Percentiles rank a stretch among this genome's conserved stretches.
Conservation (phyloP, 2,888 invertebrate species). For the Litoditis marina region DNA sequence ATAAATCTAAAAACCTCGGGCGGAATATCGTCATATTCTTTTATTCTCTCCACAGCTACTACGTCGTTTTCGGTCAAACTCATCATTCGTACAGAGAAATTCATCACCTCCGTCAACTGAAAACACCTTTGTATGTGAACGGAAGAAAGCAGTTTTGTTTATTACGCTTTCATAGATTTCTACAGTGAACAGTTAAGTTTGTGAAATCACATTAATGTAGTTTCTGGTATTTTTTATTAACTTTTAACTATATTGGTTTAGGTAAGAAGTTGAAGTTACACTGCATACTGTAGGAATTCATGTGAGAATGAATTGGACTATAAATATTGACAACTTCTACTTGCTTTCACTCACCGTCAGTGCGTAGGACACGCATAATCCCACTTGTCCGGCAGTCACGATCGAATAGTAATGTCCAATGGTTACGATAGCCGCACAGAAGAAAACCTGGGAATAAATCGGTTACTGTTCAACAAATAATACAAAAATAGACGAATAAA, state of each 20-base stretch:
- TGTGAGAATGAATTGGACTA: too few relatives aligned
- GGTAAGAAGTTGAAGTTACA: too few relatives aligned
- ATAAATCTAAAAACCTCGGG: neutral
- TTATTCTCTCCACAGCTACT: conserved; percentile 90
- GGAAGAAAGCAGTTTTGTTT: too few relatives aligned
- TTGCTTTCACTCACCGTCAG: conserved; percentile 10
- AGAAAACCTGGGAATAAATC: conserved; percentile 68
- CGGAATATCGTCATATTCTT: conserved; percentile 77
- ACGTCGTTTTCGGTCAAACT: conserved; percentile 95
- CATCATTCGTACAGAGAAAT: conserved; percentile 92
- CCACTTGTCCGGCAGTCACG: conserved; percentile 65
- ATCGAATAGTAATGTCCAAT: conserved; percentile 60
- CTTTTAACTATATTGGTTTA: too few relatives aligned
- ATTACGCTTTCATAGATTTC: too few relatives aligned
- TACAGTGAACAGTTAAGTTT: too few relatives aligned
- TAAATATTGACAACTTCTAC: too few relatives aligned
- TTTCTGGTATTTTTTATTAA: too few relatives aligned
- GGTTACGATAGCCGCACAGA: conserved; percentile 86
- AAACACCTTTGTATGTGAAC: neutral
- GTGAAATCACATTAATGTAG: too few relatives aligned
- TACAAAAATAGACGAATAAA: too few relatives aligned
- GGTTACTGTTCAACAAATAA: neutral
- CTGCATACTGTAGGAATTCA: too few relatives aligned
- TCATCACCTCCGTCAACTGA: conserved; percentile 86
- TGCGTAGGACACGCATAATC: conserved; percentile 66